phyloP scores from a whole-genome alignment of 2,888 invertebrate species.

The Melipona beecheii region DNA sequence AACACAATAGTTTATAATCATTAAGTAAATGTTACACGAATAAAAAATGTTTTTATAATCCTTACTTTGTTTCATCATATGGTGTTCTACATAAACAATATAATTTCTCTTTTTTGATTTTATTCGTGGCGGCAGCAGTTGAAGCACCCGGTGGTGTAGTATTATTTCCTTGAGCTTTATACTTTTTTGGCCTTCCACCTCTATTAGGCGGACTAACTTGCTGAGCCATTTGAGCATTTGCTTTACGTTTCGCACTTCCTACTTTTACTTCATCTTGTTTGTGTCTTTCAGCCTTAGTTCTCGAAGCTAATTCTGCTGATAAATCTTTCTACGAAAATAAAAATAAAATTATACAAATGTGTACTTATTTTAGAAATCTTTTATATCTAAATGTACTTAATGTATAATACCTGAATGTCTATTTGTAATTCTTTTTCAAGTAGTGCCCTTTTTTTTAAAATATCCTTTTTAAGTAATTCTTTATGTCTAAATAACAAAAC shows the following conservation, averaged over 20 bases:
- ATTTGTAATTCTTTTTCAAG: conserved; percentile 95
- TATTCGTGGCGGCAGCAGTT: conserved; percentile 74
- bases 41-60: neutral
- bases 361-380: neutral
- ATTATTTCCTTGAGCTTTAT: conserved; percentile 78
- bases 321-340: conserved; percentile 88
- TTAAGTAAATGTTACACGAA: neutral
- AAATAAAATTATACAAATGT: neutral
- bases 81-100: conserved; percentile 97
- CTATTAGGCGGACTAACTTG: conserved; percentile 80
- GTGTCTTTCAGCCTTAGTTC: conserved; percentile 89
- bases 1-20: neutral
- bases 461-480: conserved; percentile 96
- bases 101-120: conserved; percentile 90
- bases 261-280: conserved; percentile 89
- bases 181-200: conserved; percentile 81
- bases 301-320: conserved; percentile 89
- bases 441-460: conserved; percentile 94
- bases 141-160: conserved; percentile 76
- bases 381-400: neutral
- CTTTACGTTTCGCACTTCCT: conserved; percentile 86
- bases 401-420: conserved; percentile 90
- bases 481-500: conserved; percentile 94
- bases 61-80: conserved; percentile 96
- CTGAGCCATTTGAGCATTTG: conserved; percentile 83